A percentile compares a stretch with the other conserved stretches of the same genome.
Conservation (phyloP, 2,113 vertebrate species). For the Coregonus clupeaformis region DNA sequence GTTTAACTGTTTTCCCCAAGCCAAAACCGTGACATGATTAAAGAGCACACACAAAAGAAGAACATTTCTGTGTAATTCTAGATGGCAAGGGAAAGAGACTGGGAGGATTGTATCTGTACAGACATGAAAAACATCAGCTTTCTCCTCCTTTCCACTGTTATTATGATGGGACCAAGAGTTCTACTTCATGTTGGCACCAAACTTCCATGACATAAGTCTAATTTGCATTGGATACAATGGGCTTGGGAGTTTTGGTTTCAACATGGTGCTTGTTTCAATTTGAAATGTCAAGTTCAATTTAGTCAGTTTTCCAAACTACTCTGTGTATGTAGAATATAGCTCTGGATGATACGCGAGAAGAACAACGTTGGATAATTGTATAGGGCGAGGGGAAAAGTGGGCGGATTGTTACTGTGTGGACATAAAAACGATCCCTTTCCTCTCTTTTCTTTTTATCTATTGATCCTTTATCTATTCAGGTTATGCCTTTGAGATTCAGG, state of each 20-base stretch:
- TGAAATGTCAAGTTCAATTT: background rate
- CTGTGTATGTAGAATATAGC: too few species aligned
- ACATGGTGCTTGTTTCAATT: background rate
- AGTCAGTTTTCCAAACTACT: background rate
- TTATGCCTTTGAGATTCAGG: too few species aligned
- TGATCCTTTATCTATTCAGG: too few species aligned
- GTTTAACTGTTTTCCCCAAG: constrained; percentile 4
- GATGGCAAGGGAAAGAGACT: constrained; percentile 34
- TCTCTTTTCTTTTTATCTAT: background rate
- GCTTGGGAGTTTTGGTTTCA: background rate
- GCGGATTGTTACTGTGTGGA: background rate
- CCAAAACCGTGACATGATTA: constrained; percentile 27
- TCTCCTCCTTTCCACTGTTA: background rate
- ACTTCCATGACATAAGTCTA: background rate
- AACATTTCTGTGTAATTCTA: constrained; percentile 35
- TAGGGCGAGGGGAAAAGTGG: background rate
- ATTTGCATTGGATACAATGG: background rate
- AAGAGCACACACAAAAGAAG: constrained; percentile 31
- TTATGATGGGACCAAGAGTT: background rate
- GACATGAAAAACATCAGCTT: background rate
- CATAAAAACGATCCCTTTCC: background rate
- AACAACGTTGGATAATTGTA: background rate
- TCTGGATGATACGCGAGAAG: background rate
- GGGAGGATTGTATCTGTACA: constrained; percentile 37
- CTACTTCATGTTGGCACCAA: constrained; percentile 28